A percentile compares a stretch with the other conserved stretches of the same genome.
These are phyloP conservation scores for Tenualosa ilisha DNA, from an alignment of 2,797 vertebrate species.

Conservation along the genomic window DNA sequence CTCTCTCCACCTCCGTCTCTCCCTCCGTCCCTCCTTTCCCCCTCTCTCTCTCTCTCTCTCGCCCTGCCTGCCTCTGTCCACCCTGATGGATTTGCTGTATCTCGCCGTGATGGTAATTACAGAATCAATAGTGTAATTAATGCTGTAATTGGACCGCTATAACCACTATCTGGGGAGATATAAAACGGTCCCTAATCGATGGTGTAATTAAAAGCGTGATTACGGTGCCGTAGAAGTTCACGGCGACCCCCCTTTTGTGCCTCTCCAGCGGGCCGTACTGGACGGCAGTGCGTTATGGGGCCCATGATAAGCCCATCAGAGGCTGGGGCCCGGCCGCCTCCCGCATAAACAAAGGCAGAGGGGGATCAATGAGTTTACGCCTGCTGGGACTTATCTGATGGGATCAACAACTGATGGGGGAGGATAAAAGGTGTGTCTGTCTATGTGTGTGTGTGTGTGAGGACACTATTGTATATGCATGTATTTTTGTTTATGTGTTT, in stretches of 20 bases:
- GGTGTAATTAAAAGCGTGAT: conserved; percentile 66
- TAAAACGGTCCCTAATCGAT: conserved; percentile 61
- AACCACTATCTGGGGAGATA: conserved; percentile 67
- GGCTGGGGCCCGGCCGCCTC: neutral
- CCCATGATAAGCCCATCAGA: neutral
- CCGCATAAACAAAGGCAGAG: neutral
- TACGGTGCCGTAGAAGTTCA: conserved; percentile 52
- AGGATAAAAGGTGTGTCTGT: neutral
- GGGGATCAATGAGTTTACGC: conserved; percentile 5
- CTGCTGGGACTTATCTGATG: conserved; percentile 16
- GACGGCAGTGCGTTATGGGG: neutral
- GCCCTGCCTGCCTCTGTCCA: neutral
- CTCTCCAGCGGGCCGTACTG: conserved; percentile 3
- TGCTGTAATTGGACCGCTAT: conserved; percentile 68
- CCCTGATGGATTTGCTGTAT: conserved; percentile 55
- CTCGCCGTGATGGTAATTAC: conserved; percentile 67
- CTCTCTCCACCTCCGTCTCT: neutral
- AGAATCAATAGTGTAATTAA: conserved; percentile 74
- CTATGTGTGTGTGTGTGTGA: neutral
- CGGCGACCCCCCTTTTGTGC: conserved; percentile 34
- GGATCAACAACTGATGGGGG: neutral
- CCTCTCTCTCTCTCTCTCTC: neutral
- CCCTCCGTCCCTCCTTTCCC: neutral
- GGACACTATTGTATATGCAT: no score
- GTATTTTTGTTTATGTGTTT: no score